These are phyloP conservation scores for Cyanoliseus patagonus DNA, from an alignment of 2,113 vertebrate species.

Conservation along the genomic window DNA sequence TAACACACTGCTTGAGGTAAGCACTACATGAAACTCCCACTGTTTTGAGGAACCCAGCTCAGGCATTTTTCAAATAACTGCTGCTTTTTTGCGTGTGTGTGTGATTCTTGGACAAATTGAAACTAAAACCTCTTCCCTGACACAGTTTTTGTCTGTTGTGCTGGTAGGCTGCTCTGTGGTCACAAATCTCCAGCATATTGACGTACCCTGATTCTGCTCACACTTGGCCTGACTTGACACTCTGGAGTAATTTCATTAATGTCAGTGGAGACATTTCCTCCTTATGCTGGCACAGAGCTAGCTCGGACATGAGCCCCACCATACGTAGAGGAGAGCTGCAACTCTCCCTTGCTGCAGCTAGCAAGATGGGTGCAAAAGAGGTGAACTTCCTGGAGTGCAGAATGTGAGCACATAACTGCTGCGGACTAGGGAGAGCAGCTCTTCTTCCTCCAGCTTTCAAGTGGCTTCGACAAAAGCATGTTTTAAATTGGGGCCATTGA, in stretches of 20 bases:
- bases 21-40: neutral
- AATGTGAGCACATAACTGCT: neutral
- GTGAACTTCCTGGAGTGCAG: neutral
- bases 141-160: neutral
- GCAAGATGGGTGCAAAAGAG: neutral
- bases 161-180: neutral
- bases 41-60: conserved; percentile 33
- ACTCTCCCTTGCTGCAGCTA: neutral
- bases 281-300: neutral
- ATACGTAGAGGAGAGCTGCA: neutral
- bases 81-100: neutral
- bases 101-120: conserved; percentile 46
- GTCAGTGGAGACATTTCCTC: neutral
- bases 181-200: neutral
- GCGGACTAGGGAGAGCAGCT: neutral
- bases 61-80: conserved; percentile 13
- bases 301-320: neutral
- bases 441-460: neutral
- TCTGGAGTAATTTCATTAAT: neutral
- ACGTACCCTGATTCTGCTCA: neutral
- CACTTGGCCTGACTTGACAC: neutral
- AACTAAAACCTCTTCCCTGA: conserved; percentile 25
- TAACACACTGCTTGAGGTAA: neutral
- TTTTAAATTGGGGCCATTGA: neutral
- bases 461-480: neutral